Conservation (phyloP, 2,888 invertebrate species). For the Pandemis cinnamomeana region DNA sequence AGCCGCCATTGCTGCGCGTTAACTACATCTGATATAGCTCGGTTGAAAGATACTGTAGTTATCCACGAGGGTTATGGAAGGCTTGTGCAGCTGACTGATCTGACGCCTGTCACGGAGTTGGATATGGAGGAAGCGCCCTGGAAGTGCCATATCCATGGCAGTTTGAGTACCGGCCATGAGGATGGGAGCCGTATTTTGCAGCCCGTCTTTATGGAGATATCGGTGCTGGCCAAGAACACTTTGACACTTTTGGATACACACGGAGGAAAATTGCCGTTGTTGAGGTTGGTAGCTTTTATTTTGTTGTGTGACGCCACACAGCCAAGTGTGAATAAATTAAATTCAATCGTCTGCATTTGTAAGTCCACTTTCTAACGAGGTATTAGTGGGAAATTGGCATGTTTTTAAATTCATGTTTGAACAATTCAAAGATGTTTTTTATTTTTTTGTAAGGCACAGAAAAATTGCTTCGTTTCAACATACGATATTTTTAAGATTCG, state of each 20-base stretch:
- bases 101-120: slow-evolving; percentile 64
- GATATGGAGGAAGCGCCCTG: slow-evolving; percentile 79
- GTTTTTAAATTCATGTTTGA: no score
- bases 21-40: slow-evolving; percentile 88
- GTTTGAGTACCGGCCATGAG: slow-evolving; percentile 65
- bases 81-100: slow-evolving; percentile 73
- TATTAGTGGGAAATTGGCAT: no score
- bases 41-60: slow-evolving; percentile 89
- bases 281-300: slow-evolving; percentile 85
- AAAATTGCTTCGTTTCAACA: no score
- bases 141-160: slow-evolving; percentile 82
- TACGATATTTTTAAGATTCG: no score
- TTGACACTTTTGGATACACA: slow-evolving; percentile 89
- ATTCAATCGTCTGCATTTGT: no score
- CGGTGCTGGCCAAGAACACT: slow-evolving; percentile 86
- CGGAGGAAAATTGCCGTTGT: slow-evolving; percentile 90
- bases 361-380: no score
- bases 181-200: slow-evolving; percentile 84
- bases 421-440: no score
- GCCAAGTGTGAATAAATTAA: not conserved
- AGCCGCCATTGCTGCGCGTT: slow-evolving; percentile 91
- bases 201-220: slow-evolving; percentile 88
- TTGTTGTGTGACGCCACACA: slow-evolving; percentile 30
- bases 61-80: slow-evolving; percentile 76
- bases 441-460: no score